Conservation (phyloP, 2,888 invertebrate genomes). For the Notodonta dromedarius region DNA sequence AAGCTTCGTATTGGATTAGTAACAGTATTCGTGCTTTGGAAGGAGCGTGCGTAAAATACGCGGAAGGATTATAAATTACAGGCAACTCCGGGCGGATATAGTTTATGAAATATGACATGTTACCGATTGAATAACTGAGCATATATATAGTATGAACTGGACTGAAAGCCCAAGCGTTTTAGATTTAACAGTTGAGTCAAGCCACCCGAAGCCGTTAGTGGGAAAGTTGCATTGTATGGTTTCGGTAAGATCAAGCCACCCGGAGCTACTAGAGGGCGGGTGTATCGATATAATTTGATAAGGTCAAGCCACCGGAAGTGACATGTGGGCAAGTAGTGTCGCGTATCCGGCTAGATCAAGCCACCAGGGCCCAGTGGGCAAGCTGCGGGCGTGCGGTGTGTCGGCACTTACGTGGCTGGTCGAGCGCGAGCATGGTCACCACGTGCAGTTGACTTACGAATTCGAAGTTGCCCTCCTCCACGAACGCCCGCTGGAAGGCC, state of each 20-base stretch:
- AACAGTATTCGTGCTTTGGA: not conserved
- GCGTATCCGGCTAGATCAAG: not conserved
- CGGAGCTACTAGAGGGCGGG: not conserved
- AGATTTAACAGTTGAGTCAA: no score
- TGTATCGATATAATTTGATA: not conserved
- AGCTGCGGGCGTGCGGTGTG: slow-evolving; percentile 8
- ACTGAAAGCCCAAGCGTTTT: no score
- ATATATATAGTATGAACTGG: not conserved
- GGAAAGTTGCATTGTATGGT: no score
- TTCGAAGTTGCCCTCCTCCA: slow-evolving; percentile 79
- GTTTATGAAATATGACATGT: not conserved
- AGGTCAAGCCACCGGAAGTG: no score
- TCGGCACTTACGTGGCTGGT: slow-evolving; percentile 35
- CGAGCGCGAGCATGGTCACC: slow-evolving; percentile 67
- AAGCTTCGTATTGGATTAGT: slow-evolving; percentile 1
- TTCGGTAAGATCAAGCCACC: no score
- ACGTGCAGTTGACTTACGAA: slow-evolving; percentile 83
- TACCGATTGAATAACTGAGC: not conserved
- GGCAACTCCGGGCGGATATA: not conserved
- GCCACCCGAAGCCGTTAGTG: no score
- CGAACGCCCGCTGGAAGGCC: slow-evolving; percentile 60
- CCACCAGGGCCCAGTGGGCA: no score
- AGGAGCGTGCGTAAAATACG: not conserved
- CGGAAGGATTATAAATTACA: not conserved
- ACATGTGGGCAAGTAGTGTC: not conserved